These are phyloP conservation scores for Meloidogyne hapla DNA, from an alignment of 1,140 invertebrate genomes.

Conservation along the genomic window DNA sequence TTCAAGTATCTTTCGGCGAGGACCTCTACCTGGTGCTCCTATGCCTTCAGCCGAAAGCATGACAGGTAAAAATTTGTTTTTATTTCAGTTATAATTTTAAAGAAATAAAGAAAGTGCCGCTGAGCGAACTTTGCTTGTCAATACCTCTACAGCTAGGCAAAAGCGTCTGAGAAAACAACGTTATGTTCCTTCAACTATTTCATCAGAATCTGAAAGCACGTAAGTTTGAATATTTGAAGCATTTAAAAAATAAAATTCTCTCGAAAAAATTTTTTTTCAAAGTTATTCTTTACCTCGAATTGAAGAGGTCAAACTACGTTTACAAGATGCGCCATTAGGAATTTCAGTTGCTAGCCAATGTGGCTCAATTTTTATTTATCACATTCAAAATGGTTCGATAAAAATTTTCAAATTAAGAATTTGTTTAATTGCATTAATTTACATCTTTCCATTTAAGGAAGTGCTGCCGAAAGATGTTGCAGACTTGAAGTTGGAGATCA, in stretches of 20 bases:
- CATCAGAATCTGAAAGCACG: constrained; percentile 61
- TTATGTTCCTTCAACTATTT: constrained; percentile 60
- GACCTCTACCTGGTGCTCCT: background rate
- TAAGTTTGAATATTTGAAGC: constrained; percentile 4
- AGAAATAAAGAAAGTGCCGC: constrained; percentile 15
- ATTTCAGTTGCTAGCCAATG: constrained; percentile 55
- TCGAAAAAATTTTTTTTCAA: too few relatives aligned
- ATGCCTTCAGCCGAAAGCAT: constrained; percentile 12
- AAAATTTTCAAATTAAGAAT: constrained; percentile 1
- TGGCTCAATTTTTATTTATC: constrained; percentile 56
- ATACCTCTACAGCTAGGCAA: background rate
- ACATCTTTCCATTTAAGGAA: constrained; percentile 24
- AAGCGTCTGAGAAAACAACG: constrained; percentile 40
- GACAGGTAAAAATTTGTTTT: background rate
- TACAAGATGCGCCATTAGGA: constrained; percentile 51
- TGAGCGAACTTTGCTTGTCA: background rate
- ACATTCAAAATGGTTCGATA: constrained; percentile 40
- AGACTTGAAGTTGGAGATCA: constrained; percentile 73
- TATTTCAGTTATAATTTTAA: background rate
- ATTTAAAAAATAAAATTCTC: too few relatives aligned
- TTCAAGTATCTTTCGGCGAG: constrained; percentile 16
- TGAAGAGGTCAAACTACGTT: constrained; percentile 45
- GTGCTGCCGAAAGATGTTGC: constrained; percentile 38
- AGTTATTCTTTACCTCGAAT: constrained; percentile 52
- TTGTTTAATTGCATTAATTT: background rate